Conservation (phyloP, 2,888 invertebrate genomes). For the Cosmia trapezina region DNA sequence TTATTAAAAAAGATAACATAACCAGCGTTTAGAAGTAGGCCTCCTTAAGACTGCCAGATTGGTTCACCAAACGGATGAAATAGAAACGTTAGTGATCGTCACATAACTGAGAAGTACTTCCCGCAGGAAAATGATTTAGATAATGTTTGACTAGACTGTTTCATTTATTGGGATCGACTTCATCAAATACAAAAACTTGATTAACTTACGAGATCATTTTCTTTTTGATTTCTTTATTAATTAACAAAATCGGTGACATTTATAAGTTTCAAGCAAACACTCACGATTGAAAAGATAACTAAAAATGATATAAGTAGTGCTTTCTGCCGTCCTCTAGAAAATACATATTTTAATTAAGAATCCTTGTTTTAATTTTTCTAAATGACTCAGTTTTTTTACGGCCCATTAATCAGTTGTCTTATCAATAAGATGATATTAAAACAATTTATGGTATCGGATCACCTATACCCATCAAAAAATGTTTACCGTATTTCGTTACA, state of each 20-base stretch:
- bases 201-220: constrained; percentile 24
- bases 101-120: constrained; percentile 14
- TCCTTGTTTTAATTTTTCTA: constrained; percentile 44
- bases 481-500: constrained; percentile 82
- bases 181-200: constrained; percentile 34
- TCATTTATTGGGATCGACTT: constrained; percentile 19
- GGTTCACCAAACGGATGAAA: constrained; percentile 16
- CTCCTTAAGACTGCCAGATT: background rate
- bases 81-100: background rate
- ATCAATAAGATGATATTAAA: constrained; percentile 65
- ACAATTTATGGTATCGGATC: constrained; percentile 78
- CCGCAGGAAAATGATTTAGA: constrained; percentile 6
- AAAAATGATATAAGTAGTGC: constrained; percentile 43
- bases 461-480: constrained; percentile 75
- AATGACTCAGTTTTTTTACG: constrained; percentile 58
- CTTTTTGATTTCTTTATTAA: constrained; percentile 42
- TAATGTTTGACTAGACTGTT: constrained; percentile 24
- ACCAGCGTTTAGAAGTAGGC: background rate
- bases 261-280: constrained; percentile 24
- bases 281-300: constrained; percentile 45
- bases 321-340: constrained; percentile 35
- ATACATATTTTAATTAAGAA: constrained; percentile 54
- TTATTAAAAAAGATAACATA: no score
- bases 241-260: constrained; percentile 46
- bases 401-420: constrained; percentile 67